Evolutionary conservation across 2,888 invertebrate genomes (phyloP), one percentile per base, ranked within the genome.

Genomic region (Rhagonycha lutea): DNA sequence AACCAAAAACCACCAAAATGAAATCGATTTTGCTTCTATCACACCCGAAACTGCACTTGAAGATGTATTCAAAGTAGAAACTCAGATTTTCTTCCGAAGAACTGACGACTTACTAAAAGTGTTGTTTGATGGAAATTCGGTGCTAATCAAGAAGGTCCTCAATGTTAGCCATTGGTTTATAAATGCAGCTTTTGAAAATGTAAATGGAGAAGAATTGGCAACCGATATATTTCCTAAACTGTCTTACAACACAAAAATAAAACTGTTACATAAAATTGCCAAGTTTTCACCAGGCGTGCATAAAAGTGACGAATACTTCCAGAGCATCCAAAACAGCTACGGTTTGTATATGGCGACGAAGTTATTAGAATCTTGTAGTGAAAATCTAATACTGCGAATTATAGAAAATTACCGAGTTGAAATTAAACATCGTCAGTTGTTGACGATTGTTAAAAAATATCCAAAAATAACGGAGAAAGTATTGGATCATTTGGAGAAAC

Each of bases 101-200:
- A 70, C 65, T 7, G 68, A 71, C 7, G 63, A 77, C 24, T 24
- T 80, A 14, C 29, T 80, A 11, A 18, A 73, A 14, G 63, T 79
- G 7, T 65, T 80, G 23, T 74, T 75, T 65, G n/a, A 47, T 3
- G 74, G 72, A 69, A 75, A 78, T 72, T 73, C 68, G 11, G 26
- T 67, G 3, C 26, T 77, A 12, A 71, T 79, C 0, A 70, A 72
- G 14, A 80, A 73, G 69, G 26, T 80, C n/a, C 74, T 80, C 28
- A 75, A 72, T n/a, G 12, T 47, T 61, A 69, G 68, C 14, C 18
- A 14, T 8, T 78, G 79, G 80, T 79, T 80, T 67, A 70, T 80
- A 23, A 68, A 76, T 69, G 29, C 73, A n/a, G 71, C 61, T 12
- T 79, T 79, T 61, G 68, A 28, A 14, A 63, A 70, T 32, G 18